phyloP scores from a whole-genome alignment of 37 sponge, comb jelly and placozoan species.

The Diacarnus erythraeanus region DNA sequence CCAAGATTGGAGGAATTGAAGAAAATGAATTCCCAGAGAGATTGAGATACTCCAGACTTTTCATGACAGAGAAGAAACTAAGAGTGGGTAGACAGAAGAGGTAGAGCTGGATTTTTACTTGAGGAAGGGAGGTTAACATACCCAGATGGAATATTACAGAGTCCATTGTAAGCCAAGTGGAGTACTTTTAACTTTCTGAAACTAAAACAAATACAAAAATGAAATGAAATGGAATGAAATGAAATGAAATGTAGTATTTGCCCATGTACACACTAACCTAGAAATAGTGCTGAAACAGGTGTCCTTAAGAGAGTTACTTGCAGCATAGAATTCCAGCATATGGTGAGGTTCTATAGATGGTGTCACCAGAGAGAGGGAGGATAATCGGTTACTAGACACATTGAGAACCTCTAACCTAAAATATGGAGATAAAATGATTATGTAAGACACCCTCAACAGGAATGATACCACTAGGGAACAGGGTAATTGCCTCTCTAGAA shows the following conservation, averaged over 20 bases:
- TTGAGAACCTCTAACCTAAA: slow-evolving; percentile 26
- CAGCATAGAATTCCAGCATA: slow-evolving; percentile 35
- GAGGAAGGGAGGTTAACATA: slow-evolving; percentile 35
- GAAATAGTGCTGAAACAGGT: neutral
- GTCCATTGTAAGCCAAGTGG: slow-evolving; percentile 61
- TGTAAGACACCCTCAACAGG: too few species aligned
- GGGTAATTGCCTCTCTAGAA: too few species aligned
- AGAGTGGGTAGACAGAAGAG: neutral
- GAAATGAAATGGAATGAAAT: neutral
- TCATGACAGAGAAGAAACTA: slow-evolving; percentile 45
- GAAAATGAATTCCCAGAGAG: slow-evolving; percentile 62
- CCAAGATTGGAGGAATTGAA: slow-evolving; percentile 38
- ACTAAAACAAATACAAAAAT: slow-evolving; percentile 17
- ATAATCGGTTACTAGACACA: slow-evolving; percentile 2
- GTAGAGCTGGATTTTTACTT: slow-evolving; percentile 12
- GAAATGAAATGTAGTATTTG: neutral
- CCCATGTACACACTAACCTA: neutral
- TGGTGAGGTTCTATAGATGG: neutral
- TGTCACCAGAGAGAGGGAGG: neutral
- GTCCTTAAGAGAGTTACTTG: slow-evolving; percentile 28
- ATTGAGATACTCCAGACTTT: slow-evolving; percentile 52
- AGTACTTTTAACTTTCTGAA: slow-evolving; percentile 63
- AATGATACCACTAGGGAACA: too few species aligned
- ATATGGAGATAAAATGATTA: neutral
- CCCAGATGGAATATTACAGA: slow-evolving; percentile 44